Percentiles rank a stretch among this genome's conserved stretches.
These are phyloP conservation scores for Pseudopipra pipra DNA, from an alignment of 2,113 vertebrate species.

Conservation along the genomic window DNA sequence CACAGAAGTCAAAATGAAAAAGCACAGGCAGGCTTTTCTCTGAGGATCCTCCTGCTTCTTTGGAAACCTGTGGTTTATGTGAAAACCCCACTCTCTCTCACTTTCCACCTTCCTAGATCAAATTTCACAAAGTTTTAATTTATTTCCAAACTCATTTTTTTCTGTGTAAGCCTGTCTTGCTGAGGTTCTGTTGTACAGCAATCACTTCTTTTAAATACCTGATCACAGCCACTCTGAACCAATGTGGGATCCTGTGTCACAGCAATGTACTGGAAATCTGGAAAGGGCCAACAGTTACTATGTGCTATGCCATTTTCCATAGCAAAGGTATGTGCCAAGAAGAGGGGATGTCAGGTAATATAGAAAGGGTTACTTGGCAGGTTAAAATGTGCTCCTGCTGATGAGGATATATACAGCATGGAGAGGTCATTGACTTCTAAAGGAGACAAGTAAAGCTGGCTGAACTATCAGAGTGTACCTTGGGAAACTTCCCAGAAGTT, in stretches of 20 bases:
- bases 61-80: background rate
- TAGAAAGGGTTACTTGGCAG: background rate
- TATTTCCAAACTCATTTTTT: background rate
- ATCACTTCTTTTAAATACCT: background rate
- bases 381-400: background rate
- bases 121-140: background rate
- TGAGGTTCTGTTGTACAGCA: background rate
- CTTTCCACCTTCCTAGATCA: background rate
- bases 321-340: background rate
- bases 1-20: background rate
- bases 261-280: background rate
- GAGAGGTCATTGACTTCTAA: background rate
- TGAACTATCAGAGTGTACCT: background rate
- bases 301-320: rapidly evolving
- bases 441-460: background rate
- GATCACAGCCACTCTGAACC: background rate
- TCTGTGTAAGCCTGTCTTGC: background rate
- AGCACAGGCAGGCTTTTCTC: background rate
- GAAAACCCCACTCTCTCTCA: background rate
- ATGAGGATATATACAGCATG: background rate
- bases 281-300: background rate
- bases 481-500: background rate
- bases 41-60: background rate
- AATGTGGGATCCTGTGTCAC: background rate
- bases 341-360: background rate